Conservation (phyloP, 2,113 vertebrate genomes). For the Hippocampus zosterae region DNA sequence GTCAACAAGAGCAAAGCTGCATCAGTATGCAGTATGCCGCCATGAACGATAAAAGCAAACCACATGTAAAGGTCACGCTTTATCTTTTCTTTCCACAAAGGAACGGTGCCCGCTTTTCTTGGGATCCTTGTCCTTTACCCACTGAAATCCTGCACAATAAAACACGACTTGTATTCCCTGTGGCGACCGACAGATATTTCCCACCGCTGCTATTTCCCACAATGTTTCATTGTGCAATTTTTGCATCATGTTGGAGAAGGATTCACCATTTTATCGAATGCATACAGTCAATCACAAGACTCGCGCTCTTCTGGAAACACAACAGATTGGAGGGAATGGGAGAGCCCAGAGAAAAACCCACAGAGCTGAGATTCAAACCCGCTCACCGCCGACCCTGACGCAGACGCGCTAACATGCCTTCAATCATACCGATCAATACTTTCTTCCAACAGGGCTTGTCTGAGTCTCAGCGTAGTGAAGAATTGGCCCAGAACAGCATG, state of each 20-base stretch:
- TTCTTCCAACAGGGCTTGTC: constrained; percentile 33
- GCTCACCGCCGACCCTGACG: too few species aligned
- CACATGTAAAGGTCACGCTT: constrained; percentile 61
- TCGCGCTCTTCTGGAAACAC: too few species aligned
- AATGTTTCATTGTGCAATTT: not conserved
- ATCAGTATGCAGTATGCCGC: not conserved
- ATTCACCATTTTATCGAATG: too few species aligned
- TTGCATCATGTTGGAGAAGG: too few species aligned
- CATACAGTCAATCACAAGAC: too few species aligned
- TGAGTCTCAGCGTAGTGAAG: constrained; percentile 53
- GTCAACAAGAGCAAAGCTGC: not conserved
- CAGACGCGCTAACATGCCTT: not conserved
- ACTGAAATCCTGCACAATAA: not conserved
- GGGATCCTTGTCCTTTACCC: constrained; percentile 46
- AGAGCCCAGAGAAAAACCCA: too few species aligned
- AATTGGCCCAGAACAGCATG: constrained; percentile 56
- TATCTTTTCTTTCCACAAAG: constrained; percentile 34
- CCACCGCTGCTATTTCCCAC: not conserved
- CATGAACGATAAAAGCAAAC: constrained; percentile 39
- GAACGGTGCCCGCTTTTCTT: constrained; percentile 16
- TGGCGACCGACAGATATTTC: not conserved
- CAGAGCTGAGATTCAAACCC: too few species aligned
- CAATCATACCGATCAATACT: not conserved
- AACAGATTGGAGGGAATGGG: too few species aligned
- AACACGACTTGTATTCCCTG: constrained; percentile 7